Evolutionary conservation across 2,113 vertebrate genomes (phyloP).

Genomic region (Callorhinus ursinus): DNA sequence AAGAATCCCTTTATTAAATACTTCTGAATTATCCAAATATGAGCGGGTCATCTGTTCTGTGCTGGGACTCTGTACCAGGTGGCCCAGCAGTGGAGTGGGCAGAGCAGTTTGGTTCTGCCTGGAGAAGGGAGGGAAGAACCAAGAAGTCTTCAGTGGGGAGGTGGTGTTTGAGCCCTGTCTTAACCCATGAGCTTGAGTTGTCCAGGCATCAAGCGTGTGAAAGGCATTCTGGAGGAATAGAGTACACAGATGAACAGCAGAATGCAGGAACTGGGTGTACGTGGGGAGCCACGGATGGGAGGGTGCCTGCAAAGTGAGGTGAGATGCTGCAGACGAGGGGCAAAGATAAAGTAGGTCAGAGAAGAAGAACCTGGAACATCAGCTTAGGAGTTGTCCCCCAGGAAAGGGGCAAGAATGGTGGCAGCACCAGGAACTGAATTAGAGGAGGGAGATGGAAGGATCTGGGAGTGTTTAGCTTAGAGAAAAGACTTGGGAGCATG

Average conservation of each 20-base stretch:
- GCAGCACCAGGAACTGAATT: background rate
- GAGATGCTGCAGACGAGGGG: background rate
- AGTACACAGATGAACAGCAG: background rate
- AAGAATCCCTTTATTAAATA: background rate
- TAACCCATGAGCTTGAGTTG: background rate
- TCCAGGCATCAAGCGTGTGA: background rate
- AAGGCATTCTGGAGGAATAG: background rate
- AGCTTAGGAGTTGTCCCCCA: background rate
- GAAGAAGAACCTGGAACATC: background rate
- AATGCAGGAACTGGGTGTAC: background rate
- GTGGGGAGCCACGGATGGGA: fast-evolving
- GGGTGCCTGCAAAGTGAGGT: background rate
- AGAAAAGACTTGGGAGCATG: background rate
- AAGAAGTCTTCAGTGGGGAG: background rate
- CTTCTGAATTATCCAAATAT: background rate
- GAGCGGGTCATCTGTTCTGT: background rate
- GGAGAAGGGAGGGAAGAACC: background rate
- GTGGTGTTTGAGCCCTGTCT: background rate
- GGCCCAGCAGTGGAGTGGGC: background rate
- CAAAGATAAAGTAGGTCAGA: background rate
- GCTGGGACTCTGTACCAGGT: background rate
- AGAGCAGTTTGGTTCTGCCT: background rate
- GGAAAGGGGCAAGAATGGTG: background rate
- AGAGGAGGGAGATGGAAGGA: background rate
- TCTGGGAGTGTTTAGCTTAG: background rate